Base-by-base conservation (phyloP, 2,113 vertebrate genomes). In the Podarcis raffonei region DNA sequence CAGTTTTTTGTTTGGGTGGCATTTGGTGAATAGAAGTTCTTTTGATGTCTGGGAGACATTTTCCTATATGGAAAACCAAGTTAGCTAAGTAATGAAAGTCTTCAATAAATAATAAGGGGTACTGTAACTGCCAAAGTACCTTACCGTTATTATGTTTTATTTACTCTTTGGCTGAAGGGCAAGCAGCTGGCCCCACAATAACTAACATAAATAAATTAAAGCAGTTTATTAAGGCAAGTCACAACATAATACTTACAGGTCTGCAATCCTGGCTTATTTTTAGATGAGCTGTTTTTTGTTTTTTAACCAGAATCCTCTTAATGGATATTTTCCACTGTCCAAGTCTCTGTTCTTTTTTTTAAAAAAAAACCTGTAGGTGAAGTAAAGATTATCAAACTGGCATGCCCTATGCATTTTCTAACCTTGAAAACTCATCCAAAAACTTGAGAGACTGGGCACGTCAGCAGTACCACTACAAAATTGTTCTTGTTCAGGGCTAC, bases 81-180 rank as follows among this genome's bases (percentile, higher is more conserved):
- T 59, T 91, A 23, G n/a, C 92, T 88, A 95, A 94, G 82, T 94
- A 92, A 92, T 93, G 90, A 93, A 93, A 93, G 39, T 90, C 23
- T 90, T 93, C 71, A 95, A 96, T 95, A 96, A 95, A 68, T 89
- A 89, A 89, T 92, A 82, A 94, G 92, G 62, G 80, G 25, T 85
- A 66, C 75, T 90, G 88, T 74, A 94, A 94, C 78, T 80, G 69
- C 12, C 42, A 91, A 89, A 94, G 86, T 53, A 90, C 25, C 76
- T 81, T 89, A 42, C 65, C 91, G 39, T 89, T 86, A 84, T 71
- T 48, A 85, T 93, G 76, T 53, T 94, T 93, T 90, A 87, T 95
- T 96, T 85, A 89, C 65, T 89, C 79, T 92, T 91, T 87, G n/a
- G 83, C 68, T 95, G 78, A 94, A 90, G 79, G 48, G 86, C 78